phyloP scores from a whole-genome alignment of 1,140 invertebrate species.

The Neoseiulus cucumeris region DNA sequence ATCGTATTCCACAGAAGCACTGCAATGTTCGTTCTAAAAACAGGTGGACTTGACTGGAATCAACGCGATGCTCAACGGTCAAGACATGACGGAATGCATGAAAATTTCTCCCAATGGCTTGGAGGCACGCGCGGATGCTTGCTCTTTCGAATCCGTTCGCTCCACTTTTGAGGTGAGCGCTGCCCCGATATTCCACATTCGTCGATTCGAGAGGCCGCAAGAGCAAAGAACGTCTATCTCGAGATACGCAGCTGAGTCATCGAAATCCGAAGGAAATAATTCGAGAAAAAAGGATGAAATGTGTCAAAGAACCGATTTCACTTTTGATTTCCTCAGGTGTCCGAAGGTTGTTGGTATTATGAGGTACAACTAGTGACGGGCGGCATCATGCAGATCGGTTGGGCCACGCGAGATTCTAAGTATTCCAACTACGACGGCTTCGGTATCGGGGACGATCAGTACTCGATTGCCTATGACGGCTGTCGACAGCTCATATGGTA shows the following conservation, averaged over 20 bases:
- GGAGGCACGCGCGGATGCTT: conserved; percentile 35
- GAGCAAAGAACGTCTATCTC: too few species aligned
- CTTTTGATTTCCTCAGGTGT: conserved; percentile 44
- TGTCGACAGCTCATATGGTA: conserved; percentile 74
- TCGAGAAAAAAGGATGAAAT: too few species aligned
- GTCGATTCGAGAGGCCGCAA: too few species aligned
- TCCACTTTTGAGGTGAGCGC: too few species aligned
- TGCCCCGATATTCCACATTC: too few species aligned
- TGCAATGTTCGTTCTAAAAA: too few species aligned
- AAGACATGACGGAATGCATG: conserved; percentile 80
- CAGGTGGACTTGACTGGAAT: conserved; percentile 23
- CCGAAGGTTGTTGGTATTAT: conserved; percentile 72
- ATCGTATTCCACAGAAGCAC: too few species aligned
- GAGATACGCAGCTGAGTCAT: too few species aligned
- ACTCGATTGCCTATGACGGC: conserved; percentile 73
- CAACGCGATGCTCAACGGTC: conserved; percentile 72
- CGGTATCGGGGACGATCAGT: conserved; percentile 82
- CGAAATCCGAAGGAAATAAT: too few species aligned
- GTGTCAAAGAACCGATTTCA: too few species aligned
- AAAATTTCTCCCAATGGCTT: conserved; percentile 78
- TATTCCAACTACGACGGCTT: conserved; percentile 85
- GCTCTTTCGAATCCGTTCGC: too few species aligned
- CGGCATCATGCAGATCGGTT: conserved; percentile 90
- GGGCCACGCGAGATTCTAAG: conserved; percentile 76
- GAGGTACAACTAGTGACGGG: conserved; percentile 64